phyloP scores from a whole-genome alignment of 2,888 invertebrate genomes.

The Hyalella azteca region DNA sequence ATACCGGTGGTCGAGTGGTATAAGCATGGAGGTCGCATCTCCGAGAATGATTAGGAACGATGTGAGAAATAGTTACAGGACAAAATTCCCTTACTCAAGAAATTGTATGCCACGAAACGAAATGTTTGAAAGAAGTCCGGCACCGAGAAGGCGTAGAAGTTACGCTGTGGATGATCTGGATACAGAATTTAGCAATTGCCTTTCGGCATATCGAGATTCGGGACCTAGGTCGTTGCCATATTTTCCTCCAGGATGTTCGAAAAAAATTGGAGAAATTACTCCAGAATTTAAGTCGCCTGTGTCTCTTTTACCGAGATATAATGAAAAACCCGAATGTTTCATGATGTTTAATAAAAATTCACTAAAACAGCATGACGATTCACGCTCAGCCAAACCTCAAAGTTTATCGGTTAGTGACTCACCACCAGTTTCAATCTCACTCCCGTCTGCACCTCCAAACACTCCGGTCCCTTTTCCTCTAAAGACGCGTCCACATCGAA shows the following conservation, averaged over 20 bases:
- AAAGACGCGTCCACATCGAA: not conserved
- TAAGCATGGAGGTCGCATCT: not conserved
- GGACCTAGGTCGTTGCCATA: not conserved
- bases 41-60: not conserved
- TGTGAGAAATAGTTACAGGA: not conserved
- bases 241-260: not conserved
- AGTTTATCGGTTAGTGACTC: too few relatives aligned
- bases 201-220: not conserved
- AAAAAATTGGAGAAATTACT: too few relatives aligned
- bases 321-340: too few relatives aligned
- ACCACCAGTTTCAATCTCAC: not conserved
- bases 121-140: conserved; percentile 1
- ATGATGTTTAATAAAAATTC: too few relatives aligned
- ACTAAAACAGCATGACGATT: too few relatives aligned
- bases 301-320: too few relatives aligned
- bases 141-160: not conserved
- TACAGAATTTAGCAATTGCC: not conserved
- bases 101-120: not conserved
- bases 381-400: too few relatives aligned
- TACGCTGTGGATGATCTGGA: not conserved
- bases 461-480: not conserved
- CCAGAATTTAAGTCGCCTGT: too few relatives aligned
- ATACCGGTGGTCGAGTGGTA: conserved; percentile 6
- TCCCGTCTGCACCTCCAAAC: not conserved
- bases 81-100: conserved; percentile 5